Evolutionary conservation across 2,113 vertebrate species (phyloP).

Genomic region (Tragelaphus buxtoni): DNA sequence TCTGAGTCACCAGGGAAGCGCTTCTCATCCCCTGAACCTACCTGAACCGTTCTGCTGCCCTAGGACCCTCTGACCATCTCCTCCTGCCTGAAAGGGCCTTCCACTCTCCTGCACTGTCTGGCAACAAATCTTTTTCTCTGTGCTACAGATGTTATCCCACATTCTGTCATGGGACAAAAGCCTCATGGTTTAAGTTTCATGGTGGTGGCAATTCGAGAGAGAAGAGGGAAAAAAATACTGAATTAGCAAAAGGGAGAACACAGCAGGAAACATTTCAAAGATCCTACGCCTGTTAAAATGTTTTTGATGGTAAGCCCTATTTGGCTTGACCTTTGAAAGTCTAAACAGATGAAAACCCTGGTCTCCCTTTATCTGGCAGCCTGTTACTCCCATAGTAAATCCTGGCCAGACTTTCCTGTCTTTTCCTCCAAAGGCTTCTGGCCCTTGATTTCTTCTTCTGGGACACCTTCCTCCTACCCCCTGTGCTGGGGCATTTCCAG

Average conservation of each 20-base stretch:
- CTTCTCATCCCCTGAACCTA: neutral
- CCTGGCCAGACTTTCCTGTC: too few relatives aligned
- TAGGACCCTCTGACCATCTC: fast-evolving
- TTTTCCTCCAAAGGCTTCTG: neutral
- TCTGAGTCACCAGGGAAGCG: neutral
- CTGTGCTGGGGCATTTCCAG: neutral
- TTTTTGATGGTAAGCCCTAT: neutral
- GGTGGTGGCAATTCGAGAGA: neutral
- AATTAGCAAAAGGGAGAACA: neutral
- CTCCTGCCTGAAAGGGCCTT: neutral
- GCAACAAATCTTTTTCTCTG: neutral
- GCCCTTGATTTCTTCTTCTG: neutral
- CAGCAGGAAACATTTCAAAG: neutral
- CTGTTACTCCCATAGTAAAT: neutral
- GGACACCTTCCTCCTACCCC: neutral
- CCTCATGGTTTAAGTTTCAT: neutral
- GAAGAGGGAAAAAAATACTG: neutral
- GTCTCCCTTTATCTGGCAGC: neutral
- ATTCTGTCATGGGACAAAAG: neutral
- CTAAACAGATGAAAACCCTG: neutral
- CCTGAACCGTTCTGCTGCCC: neutral
- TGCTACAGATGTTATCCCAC: neutral
- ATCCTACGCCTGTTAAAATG: neutral
- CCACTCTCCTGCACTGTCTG: fast-evolving
- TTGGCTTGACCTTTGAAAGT: neutral